Conservation (phyloP, 1,140 invertebrate genomes). For the Lordiphosa clarofinis region DNA sequence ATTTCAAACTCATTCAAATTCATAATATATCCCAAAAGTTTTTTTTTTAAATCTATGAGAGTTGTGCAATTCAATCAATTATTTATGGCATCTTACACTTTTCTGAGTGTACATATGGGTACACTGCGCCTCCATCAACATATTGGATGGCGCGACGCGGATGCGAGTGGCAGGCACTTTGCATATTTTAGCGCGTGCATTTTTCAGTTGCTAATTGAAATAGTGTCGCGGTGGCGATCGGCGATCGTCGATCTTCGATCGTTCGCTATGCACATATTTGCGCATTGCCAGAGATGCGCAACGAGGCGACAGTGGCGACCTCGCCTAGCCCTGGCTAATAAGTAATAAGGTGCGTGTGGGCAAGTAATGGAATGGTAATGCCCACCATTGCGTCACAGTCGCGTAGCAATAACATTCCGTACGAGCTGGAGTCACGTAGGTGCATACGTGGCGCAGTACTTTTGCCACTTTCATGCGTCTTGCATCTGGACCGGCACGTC, state of each 20-base stretch:
- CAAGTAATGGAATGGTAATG: conserved; percentile 29
- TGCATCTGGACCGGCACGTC: conserved; percentile 45
- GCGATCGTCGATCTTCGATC: conserved; percentile 22
- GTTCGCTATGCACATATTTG: conserved; percentile 64
- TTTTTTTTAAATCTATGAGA: no score
- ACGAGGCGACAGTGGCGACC: conserved; percentile 58
- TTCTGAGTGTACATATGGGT: not conserved
- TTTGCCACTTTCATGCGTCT: conserved; percentile 54
- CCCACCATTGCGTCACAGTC: conserved; percentile 62
- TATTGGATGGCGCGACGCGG: conserved; percentile 34
- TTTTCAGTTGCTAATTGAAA: conserved; percentile 78
- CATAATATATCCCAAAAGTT: no score
- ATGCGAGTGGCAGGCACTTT: conserved; percentile 64
- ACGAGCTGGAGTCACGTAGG: conserved; percentile 40
- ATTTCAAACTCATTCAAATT: no score
- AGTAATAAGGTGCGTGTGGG: conserved; percentile 54
- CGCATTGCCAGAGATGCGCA: conserved; percentile 67
- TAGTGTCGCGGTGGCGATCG: conserved; percentile 49
- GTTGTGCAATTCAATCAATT: no score
- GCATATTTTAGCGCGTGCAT: conserved; percentile 73
- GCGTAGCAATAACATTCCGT: conserved; percentile 29
- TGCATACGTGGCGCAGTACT: conserved; percentile 13
- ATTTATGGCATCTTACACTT: no score
- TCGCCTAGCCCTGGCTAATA: conserved; percentile 52
- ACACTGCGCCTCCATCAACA: conserved; percentile 13